These are phyloP conservation scores for Hyperoplus immaculatus DNA, from an alignment of 2,797 vertebrate genomes.

Conservation along the genomic window DNA sequence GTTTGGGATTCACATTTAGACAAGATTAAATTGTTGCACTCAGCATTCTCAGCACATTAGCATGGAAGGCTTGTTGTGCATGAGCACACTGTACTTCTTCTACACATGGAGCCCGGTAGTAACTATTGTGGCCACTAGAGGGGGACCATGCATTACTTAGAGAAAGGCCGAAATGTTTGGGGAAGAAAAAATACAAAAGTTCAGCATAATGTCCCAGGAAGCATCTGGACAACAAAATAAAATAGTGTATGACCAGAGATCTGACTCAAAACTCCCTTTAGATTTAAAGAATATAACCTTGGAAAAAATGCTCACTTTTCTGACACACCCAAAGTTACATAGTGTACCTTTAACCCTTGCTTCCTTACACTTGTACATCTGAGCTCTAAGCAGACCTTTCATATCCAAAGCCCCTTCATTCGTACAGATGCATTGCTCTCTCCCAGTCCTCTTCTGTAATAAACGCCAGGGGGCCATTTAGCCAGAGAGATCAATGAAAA, in stretches of 20 bases:
- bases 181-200: background rate
- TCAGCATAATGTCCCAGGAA: background rate
- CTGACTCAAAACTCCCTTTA: background rate
- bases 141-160: conserved; percentile 58
- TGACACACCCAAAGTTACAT: too few species aligned
- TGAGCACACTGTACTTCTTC: background rate
- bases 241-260: background rate
- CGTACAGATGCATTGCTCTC: conserved; percentile 78
- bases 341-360: background rate
- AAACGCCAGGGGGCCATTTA: conserved; percentile 74
- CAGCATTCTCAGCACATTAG: conserved; percentile 26
- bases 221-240: background rate
- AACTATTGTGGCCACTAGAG: conserved; percentile 70
- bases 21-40: conserved; percentile 57
- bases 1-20: conserved; percentile 46
- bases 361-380: conserved; percentile 9
- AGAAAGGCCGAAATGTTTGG: background rate
- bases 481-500: conserved; percentile 73
- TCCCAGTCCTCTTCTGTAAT: conserved; percentile 46
- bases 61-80: conserved; percentile 12
- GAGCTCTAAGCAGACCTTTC: conserved; percentile 30
- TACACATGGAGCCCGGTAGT: background rate
- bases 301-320: too few species aligned
- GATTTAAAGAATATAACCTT: too few species aligned
- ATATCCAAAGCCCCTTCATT: conserved; percentile 56